Base-by-base conservation (phyloP, 1,140 invertebrate genomes). In the Monochamus saltuarius region DNA sequence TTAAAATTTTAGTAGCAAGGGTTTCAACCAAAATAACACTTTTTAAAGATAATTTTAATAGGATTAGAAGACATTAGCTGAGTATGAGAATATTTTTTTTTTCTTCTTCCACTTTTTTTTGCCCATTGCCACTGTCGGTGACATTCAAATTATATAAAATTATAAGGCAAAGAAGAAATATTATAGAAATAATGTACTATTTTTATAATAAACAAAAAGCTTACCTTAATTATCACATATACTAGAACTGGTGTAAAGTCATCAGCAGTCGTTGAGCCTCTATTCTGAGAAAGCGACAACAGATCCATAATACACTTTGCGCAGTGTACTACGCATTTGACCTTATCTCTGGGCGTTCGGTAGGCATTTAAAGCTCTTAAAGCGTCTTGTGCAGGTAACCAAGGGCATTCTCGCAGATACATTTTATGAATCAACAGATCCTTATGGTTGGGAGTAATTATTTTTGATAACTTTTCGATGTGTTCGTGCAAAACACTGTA, bases 221-320 rank as follows among this genome's bases (percentile, higher is more conserved):
- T 80, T 78, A 91, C 91, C 85, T 95, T 96, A 61, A 99, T 94
- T 53, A 99, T 88, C 51, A 99, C 93, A 78, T 91, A 98, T 37
- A 99, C 95, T 40, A 99, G 83, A 16, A 98, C 94, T 9, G 97
- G 97, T 71, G 95, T 91, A 66, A 99, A 86, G 82, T 99, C 96
- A 78, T 99, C 97, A 2, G 97, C 97, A 17, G 95, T 90, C 10
- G 95, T 94, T n/a, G 92, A 87, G 2, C 85, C 84, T 65, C 88
- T 87, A 62, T 85, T 81, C 45, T 85, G 89, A 17, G 90, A 88
- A 80, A 96, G 87, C 16, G 89, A 89, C 51, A 98, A 79, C 51
- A 98, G 80, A 75, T 95, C 95, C 87, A 97, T 94, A 57, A 99
- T 95, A 64, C 94, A 94, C 4, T 88, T 89, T 43, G 94, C 90